Evolutionary conservation across 2,888 invertebrate species (phyloP).

Genomic region (Epistrophe eligans): DNA sequence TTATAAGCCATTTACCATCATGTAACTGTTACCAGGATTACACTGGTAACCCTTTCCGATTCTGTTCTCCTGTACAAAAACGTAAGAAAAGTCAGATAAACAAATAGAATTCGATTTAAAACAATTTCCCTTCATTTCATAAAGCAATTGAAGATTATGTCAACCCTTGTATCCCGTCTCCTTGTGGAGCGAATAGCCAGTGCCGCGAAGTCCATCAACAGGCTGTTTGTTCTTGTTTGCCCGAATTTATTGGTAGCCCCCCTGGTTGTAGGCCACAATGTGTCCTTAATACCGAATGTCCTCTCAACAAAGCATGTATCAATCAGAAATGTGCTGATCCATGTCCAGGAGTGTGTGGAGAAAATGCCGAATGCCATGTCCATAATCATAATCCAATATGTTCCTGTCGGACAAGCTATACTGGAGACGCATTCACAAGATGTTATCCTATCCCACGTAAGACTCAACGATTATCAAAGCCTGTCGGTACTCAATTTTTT

Average conservation of each 20-base stretch:
- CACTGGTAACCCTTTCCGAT: slow-evolving; percentile 89
- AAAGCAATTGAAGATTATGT: slow-evolving; percentile 80
- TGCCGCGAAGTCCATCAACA: slow-evolving; percentile 86
- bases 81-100: slow-evolving; percentile 84
- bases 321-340: slow-evolving; percentile 88
- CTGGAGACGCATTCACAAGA: slow-evolving; percentile 88
- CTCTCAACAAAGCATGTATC: slow-evolving; percentile 86
- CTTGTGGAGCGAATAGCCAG: slow-evolving; percentile 87
- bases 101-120: not conserved
- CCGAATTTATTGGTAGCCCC: slow-evolving; percentile 89
- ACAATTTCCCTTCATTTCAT: not conserved
- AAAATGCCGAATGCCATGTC: slow-evolving; percentile 87
- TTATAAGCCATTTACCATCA: slow-evolving; percentile 90
- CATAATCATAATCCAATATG: slow-evolving; percentile 89
- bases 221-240: slow-evolving; percentile 89
- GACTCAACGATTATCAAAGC: slow-evolving; percentile 77
- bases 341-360: slow-evolving; percentile 87
- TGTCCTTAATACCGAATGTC: slow-evolving; percentile 88
- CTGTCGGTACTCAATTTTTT: slow-evolving; percentile 60
- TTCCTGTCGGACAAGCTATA: slow-evolving; percentile 85
- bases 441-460: slow-evolving; percentile 84
- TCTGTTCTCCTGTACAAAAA: slow-evolving; percentile 85
- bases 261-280: slow-evolving; percentile 92
- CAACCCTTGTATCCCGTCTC: slow-evolving; percentile 87
- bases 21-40: slow-evolving; percentile 89